Evolutionary conservation across 1,140 invertebrate species (phyloP), one percentile per base, ranked within the genome.

Genomic region (Battus philenor): DNA sequence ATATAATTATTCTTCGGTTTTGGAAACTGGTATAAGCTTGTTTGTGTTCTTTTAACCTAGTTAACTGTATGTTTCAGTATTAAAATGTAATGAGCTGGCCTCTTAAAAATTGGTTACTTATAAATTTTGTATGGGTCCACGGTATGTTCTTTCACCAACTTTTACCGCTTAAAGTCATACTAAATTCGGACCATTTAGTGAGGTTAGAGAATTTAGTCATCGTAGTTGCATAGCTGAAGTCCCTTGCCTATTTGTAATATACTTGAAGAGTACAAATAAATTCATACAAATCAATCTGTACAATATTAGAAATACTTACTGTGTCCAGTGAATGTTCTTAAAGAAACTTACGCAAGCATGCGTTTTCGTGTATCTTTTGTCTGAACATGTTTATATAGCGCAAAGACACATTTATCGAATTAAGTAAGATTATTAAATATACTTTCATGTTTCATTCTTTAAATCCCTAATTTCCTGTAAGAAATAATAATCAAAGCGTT

Each of bases 191-290:
- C 69, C 72, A 78, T 71, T 65, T 74, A 76, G 66, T 66, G 38
- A 73, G 45, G 44, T 64, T 76, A 75, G 63, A 59, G 38, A 12
- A 54, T 54, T 48, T 75, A 69, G 63, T 53, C 48, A 51, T 57
- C 38, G 57, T 75, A 78, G 65, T 49, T 33, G 33, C 58, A 56
- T 61, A 58, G 56, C 11, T 30, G 52, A 49, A 41, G 49, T 60
- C 50, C 53, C 31, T 58, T 62, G 59, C 59, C 54, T 69, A 64
- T 47, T 52, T 52, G 29, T 63, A 64, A 54, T 50, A 70, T 68
- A 72, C 58, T 64, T 69, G 54, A 79, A 41, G 46, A 79, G 75
- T 79, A 79, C 75, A 79, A 75, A 79, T 67, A 64, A 61, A 60
- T 57, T 20, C 50, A 55, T 17, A 33, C 11, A 56, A 53, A 51